These are phyloP conservation scores for Batillaria attramentaria DNA, from an alignment of 1,140 invertebrate genomes.

Conservation along the genomic window DNA sequence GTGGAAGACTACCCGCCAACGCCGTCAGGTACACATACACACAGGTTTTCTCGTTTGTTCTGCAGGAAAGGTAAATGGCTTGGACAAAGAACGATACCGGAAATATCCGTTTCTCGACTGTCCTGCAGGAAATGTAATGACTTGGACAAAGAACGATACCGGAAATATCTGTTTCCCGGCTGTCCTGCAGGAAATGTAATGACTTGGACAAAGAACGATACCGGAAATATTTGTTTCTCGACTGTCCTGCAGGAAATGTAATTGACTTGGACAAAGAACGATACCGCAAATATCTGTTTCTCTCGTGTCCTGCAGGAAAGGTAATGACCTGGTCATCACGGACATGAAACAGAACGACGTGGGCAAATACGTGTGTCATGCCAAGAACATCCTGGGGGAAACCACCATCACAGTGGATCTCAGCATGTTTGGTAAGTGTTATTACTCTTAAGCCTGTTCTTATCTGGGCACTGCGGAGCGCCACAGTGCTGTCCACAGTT, in stretches of 20 bases:
- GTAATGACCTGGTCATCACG: neutral
- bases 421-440: neutral
- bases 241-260: too few species aligned
- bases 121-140: neutral
- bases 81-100: neutral
- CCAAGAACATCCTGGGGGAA: neutral
- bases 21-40: slow-evolving; percentile 2
- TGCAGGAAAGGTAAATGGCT: neutral
- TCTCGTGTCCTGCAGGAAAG: slow-evolving; percentile 1
- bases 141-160: neutral
- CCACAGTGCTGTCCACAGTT: too few species aligned
- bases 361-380: slow-evolving; percentile 11
- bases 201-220: too few species aligned
- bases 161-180: neutral
- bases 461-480: too few species aligned
- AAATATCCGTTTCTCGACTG: neutral
- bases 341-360: neutral
- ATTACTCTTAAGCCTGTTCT: neutral
- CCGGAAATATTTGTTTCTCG: too few species aligned
- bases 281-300: too few species aligned
- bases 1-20: neutral
- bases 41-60: too few species aligned
- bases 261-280: too few species aligned
- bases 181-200: too few species aligned
- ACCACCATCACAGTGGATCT: slow-evolving; percentile 1